These are phyloP conservation scores for Malthinus seriepunctatus DNA, from an alignment of 2,888 invertebrate species.

Conservation along the genomic window DNA sequence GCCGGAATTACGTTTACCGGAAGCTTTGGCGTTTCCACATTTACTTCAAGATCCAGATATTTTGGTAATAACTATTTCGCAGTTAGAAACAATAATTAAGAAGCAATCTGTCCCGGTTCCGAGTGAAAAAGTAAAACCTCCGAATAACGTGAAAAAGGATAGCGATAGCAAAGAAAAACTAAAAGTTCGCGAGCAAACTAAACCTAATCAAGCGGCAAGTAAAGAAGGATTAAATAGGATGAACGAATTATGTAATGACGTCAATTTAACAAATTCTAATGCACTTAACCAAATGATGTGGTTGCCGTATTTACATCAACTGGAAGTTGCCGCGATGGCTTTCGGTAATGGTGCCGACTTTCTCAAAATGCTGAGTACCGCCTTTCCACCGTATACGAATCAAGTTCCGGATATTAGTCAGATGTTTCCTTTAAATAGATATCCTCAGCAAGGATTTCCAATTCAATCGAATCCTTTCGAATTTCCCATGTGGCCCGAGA, in stretches of 20 bases:
- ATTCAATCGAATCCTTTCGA: slow-evolving; percentile 56
- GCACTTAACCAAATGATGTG: slow-evolving; percentile 75
- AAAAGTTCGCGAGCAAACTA: slow-evolving; percentile 10
- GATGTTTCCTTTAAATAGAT: slow-evolving; percentile 55
- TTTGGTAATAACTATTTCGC: slow-evolving; percentile 74
- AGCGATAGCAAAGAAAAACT: slow-evolving; percentile 13
- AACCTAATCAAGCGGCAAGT: slow-evolving; percentile 31
- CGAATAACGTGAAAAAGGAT: background rate
- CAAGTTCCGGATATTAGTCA: slow-evolving; percentile 57
- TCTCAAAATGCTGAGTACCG: slow-evolving; percentile 59
- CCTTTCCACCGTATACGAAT: slow-evolving; percentile 57
- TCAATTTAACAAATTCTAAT: slow-evolving; percentile 14
- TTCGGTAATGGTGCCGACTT: slow-evolving; percentile 59
- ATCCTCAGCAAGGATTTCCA: slow-evolving; percentile 55
- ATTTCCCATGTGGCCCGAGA: slow-evolving; percentile 72
- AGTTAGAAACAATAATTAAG: slow-evolving; percentile 64
- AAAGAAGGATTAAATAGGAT: slow-evolving; percentile 4
- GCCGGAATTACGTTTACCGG: slow-evolving; percentile 74
- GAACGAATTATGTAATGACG: slow-evolving; percentile 17
- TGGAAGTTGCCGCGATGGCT: slow-evolving; percentile 61
- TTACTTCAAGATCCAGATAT: slow-evolving; percentile 78
- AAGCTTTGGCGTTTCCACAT: slow-evolving; percentile 73
- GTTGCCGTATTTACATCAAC: slow-evolving; percentile 70
- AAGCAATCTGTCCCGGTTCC: slow-evolving; percentile 15
- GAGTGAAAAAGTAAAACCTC: slow-evolving; percentile 8